Evolutionary conservation across 2,797 vertebrate species (phyloP).

Genomic region (Sebastes paucispinis): DNA sequence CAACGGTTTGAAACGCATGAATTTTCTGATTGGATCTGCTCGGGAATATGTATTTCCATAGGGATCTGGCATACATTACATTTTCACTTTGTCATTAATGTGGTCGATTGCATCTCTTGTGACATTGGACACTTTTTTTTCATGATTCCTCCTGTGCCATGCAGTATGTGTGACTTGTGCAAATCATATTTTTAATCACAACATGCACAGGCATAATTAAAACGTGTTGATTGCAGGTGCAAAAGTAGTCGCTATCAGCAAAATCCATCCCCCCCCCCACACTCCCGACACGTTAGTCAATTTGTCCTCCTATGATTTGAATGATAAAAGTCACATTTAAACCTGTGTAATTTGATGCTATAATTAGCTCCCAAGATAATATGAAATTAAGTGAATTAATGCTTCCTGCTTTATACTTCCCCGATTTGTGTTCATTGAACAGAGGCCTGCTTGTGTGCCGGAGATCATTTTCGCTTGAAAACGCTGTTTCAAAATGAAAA

Average conservation of each 20-base stretch:
- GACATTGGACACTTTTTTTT: background rate
- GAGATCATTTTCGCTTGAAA: background rate
- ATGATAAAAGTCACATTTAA: slow-evolving; percentile 1
- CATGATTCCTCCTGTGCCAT: background rate
- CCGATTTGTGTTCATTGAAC: background rate
- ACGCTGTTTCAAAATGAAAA: background rate
- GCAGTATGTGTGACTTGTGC: background rate
- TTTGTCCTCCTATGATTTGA: background rate
- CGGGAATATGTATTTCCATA: slow-evolving; percentile 11
- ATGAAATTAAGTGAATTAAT: background rate
- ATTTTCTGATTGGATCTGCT: slow-evolving; percentile 25
- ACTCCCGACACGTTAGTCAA: background rate
- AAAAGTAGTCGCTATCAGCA: background rate
- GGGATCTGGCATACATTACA: background rate
- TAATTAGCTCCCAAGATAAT: background rate
- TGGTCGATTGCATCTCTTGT: background rate
- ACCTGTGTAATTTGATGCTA: background rate
- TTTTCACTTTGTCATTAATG: background rate
- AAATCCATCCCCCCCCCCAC: background rate
- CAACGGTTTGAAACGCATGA: slow-evolving; percentile 10
- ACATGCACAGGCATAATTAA: background rate
- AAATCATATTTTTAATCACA: background rate
- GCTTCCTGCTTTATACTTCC: too few relatives aligned
- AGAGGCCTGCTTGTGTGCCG: background rate
- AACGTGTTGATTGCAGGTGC: background rate